Percentiles rank a stretch among this genome's conserved stretches.
Conservation (phyloP, 2,797 vertebrate genomes). For the Benthosema pterotum region DNA sequence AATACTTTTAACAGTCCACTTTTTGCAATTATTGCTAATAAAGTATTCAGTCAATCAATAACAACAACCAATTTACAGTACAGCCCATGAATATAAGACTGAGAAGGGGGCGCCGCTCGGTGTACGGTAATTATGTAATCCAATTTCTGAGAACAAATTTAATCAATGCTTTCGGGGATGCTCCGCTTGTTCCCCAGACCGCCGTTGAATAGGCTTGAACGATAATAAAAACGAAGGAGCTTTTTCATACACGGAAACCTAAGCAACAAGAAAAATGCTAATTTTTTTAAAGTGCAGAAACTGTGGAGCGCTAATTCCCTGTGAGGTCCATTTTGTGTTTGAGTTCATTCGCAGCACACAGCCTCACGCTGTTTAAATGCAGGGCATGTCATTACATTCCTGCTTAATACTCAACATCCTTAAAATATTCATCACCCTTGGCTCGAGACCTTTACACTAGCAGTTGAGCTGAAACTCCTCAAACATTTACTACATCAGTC, state of each 20-base stretch:
- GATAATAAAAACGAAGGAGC: slow-evolving; percentile 24
- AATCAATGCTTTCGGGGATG: slow-evolving; percentile 42
- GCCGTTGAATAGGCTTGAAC: slow-evolving; percentile 27
- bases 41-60: too few species aligned
- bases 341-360: not conserved
- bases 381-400: not conserved
- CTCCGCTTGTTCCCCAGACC: not conserved
- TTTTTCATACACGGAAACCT: slow-evolving; percentile 10
- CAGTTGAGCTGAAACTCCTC: not conserved
- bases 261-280: slow-evolving; percentile 1
- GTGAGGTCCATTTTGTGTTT: slow-evolving; percentile 2
- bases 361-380: not conserved
- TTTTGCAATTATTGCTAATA: too few species aligned
- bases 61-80: slow-evolving; percentile 3
- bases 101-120: not conserved
- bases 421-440: slow-evolving; percentile 11
- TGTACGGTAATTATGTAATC: slow-evolving; percentile 22
- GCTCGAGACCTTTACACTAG: slow-evolving; percentile 5
- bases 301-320: not conserved
- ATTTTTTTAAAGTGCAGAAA: not conserved
- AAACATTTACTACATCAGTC: slow-evolving; percentile 5
- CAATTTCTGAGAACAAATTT: slow-evolving; percentile 37
- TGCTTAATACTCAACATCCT: not conserved
- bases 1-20: too few species aligned
- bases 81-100: not conserved